Evolutionary conservation across 2,113 vertebrate genomes (phyloP), one percentile per base, ranked within the genome.

Genomic region (Spea multiplicata): DNA sequence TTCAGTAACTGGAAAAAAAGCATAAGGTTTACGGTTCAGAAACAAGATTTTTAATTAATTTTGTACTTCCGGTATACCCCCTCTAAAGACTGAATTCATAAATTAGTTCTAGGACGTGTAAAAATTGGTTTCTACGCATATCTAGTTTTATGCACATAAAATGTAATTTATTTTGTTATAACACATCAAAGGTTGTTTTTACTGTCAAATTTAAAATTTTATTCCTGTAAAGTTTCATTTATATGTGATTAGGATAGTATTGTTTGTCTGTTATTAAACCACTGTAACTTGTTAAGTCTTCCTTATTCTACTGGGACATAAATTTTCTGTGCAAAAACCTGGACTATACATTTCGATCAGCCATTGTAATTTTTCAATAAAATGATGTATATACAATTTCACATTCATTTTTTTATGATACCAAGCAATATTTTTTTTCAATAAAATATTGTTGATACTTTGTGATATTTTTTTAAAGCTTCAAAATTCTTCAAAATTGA

Each of bases 1-100:
- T 90, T 90, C 89, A 86, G 92, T 90, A 93, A 92, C 91, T 93
- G 91, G 91, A 94, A 92, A 85, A 86, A 88, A 92, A 84, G 86
- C 88, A 87, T 88, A 88, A 81, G 87, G 85, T n/a, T n/a, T n/a
- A n/a, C n/a, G n/a, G n/a, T 81, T 81, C 68, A 78, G 78, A 81
- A 81, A 82, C 83, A 68, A 90, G 86, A 82, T 69, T 82, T 89
- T 90, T 80, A 88, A 77, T 83, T 91, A 86, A 82, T 86, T 91
- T 91, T 87, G 82, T 83, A 86, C 84, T 85, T 85, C 85, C 84
- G 80, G 81, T 84, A 88, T 89, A 89, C 86, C 88, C 55, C 88
- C 88, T 90, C 89, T 89, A 90, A 94, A 92, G 90, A 89, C 87
- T 87, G 87, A 86, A 87, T 82, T 85, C 84, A 82, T 86, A 83